A percentile compares a stretch with the other conserved stretches of the same genome.
These are phyloP conservation scores for Pampus argenteus DNA, from an alignment of 2,797 vertebrate species.

Conservation along the genomic window DNA sequence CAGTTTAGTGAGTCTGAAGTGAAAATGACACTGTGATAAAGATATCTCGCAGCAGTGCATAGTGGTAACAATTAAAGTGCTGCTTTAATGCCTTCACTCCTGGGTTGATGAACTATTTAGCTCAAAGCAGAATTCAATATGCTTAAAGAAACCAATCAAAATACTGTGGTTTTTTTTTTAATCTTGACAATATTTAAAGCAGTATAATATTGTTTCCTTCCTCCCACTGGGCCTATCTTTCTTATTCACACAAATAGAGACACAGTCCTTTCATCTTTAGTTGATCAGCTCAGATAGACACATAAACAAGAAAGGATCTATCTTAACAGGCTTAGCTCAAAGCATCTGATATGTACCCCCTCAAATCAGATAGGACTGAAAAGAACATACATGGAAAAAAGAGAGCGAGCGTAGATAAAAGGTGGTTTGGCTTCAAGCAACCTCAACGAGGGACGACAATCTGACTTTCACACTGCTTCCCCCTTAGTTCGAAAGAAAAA, in stretches of 20 bases:
- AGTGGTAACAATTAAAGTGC: conserved; percentile 44
- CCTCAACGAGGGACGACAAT: conserved; percentile 11
- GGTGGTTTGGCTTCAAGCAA: conserved; percentile 40
- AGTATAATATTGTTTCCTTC: conserved; percentile 18
- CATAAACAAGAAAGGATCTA: conserved; percentile 53
- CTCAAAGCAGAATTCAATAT: conserved; percentile 33
- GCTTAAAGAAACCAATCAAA: conserved; percentile 33
- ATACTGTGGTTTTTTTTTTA: neutral
- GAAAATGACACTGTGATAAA: conserved; percentile 54
- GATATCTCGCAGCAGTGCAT: conserved; percentile 23
- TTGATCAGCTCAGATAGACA: conserved; percentile 60
- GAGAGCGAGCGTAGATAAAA: conserved; percentile 33
- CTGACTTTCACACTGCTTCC: conserved; percentile 14
- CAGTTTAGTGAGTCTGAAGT: conserved; percentile 55
- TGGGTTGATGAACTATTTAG: conserved; percentile 36
- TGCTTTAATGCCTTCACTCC: conserved; percentile 24
- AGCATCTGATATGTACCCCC: conserved; percentile 63
- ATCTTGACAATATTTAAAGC: conserved; percentile 25
- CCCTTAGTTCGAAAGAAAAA: conserved; percentile 7
- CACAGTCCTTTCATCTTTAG: conserved; percentile 63
- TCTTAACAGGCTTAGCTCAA: conserved; percentile 72
- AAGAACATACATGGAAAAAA: conserved; percentile 39
- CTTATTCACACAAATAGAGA: conserved; percentile 49
- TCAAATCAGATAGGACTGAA: conserved; percentile 63
- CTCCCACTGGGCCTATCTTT: conserved; percentile 24